Base-by-base conservation (phyloP, 2,888 invertebrate genomes). In the Catocala sponsa region DNA sequence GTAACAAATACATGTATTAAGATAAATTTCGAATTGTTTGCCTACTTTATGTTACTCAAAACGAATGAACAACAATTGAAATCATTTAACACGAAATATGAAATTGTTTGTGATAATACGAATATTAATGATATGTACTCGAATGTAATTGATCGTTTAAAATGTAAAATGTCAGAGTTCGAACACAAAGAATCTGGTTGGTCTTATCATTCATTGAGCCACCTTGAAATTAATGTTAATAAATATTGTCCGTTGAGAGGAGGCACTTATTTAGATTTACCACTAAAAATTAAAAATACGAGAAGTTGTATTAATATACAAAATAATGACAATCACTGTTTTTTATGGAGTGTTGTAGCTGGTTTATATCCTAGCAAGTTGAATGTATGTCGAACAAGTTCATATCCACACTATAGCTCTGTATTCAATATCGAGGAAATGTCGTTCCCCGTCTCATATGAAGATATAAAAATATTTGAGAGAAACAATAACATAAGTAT, bases 341-440 rank as follows among this genome's bases (percentile, higher is more conserved):
- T 15, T 15, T 15, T 15, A 15, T 15, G 32, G 33, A 48, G 48
- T n/a, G 5, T 33, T 33, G 6, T 33, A 48, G 32, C 48, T 11
- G 48, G 6, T 5, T 32, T 48, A 32, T 33, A 11, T 32, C 48
- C 48, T 32, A 38, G 10, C n/a, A 33, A 46, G 10, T 11, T 7
- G 2, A 47, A 48, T 47, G 25, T 55, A 10, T 15, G 15, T 15
- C 15, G 15, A 25, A 55, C 41, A 2, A 41, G 2, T 4, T 55
- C 55, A 13, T 55, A 55, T 25, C 47, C 55, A 15, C 55, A 47
- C 10, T 55, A 47, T 25, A 55, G 47, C 13, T 55, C 55, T 47
- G 13, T 55, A 11, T 41, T 38, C 6, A 48, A 55, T 55, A 55
- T 55, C 9, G 11, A 53, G 25, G 44, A 5, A 32, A 53, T 44